A percentile compares a stretch with the other conserved stretches of the same genome.
These are phyloP conservation scores for Brachyalestes nurse DNA, from an alignment of 2,797 vertebrate species.

Conservation along the genomic window DNA sequence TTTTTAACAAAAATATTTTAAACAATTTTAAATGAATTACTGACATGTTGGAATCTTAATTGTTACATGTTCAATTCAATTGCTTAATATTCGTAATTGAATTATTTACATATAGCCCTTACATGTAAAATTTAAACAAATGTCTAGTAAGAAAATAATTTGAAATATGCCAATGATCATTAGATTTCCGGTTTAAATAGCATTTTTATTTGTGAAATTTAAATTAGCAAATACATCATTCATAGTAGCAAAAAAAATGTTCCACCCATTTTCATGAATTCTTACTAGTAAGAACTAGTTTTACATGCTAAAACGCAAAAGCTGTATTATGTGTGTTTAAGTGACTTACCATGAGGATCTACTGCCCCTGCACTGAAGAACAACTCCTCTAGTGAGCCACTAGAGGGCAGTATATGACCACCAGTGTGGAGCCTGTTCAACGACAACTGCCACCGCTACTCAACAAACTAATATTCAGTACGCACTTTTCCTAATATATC, in stretches of 20 bases:
- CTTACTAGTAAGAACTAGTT: not conserved
- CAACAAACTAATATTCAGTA: not conserved
- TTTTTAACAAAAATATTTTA: no score
- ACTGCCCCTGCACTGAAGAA: not conserved
- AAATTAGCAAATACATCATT: not conserved
- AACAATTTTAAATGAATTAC: no score
- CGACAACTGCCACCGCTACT: not conserved
- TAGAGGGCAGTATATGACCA: not conserved
- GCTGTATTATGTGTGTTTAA: no score
- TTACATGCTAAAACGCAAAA: not conserved
- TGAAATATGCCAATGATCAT: no score
- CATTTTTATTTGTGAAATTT: not conserved
- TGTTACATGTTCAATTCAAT: no score
- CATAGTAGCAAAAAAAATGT: not conserved
- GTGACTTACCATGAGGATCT: not conserved
- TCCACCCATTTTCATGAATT: not conserved
- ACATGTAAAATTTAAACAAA: no score
- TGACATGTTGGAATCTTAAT: no score
- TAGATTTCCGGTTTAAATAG: no score
- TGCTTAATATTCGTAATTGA: no score
- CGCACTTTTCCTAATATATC: not conserved
- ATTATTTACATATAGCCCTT: no score
- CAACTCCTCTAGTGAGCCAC: not conserved
- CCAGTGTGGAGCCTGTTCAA: not conserved
- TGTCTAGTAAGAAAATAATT: no score